Base-by-base conservation (phyloP, 2,113 vertebrate species). In the Campylomormyrus numenius region DNA sequence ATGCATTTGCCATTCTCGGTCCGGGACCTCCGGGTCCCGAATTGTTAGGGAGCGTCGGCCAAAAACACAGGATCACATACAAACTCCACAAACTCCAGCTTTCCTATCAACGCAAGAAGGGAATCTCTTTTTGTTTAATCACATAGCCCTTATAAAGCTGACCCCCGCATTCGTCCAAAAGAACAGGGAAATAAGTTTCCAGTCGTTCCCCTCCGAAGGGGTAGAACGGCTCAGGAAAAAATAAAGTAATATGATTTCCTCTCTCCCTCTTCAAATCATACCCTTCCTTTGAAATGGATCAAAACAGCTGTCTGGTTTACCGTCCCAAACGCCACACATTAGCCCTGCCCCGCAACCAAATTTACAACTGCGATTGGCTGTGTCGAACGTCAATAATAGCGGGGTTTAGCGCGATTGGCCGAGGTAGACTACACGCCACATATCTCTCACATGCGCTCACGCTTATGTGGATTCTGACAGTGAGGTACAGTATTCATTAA, bases 281-380 rank as follows among this genome's bases (percentile, higher is more conserved):
- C 87, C 89, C 77, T 88, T 83, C 62, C 74, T 90, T 90, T 48
- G 58, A 91, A 93, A 92, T 90, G 88, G 70, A 93, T 88, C 88
- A 89, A 90, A 94, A 92, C 95, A 95, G 94, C 94, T 95, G 95
- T 93, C 91, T 92, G 90, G 92, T 94, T 93, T 92, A 93, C 94
- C 93, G 93, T 93, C 92, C 91, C 91, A 66, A 92, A 92, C 91
- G 92, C 91, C 90, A 77, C 56, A 7, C 88, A 58, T 52, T 88
- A 89, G 88, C 27, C 91, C 92, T 19, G 42, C 93, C 95, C 91
- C 42, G 35, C 0, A 46, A 24, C 9, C n/a, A 31, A 90, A 89
- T 84, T 0, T 0, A 8, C n/a, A 7, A 0, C 35, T 86, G n/a
- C 88, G 84, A 96, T 95, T 96, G 94, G 95, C 53, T 89, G 24